Evolutionary conservation across 2,888 invertebrate genomes (phyloP), one percentile per base, ranked within the genome.

Genomic region (Gerosis bhagava): DNA sequence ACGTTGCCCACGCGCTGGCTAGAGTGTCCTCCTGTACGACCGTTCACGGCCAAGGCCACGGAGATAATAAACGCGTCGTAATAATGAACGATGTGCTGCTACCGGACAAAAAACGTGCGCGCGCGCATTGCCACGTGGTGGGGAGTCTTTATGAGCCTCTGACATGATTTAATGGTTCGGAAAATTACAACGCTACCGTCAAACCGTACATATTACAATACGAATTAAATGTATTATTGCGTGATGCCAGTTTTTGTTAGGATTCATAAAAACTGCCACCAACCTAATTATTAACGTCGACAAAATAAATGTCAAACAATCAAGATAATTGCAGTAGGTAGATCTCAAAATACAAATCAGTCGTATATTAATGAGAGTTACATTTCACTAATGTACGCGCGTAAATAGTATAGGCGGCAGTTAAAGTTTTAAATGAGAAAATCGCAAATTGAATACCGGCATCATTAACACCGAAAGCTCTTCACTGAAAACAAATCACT

Each of bases 21-120:
- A n/a, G n/a, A 61, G 64, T 71, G 74, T 76, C 77, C 73, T 70
- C 67, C 64, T 62, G 69, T 69, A 62, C 80, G 83, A 74, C 75
- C 83, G 84, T 83, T 86, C 88, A 87, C 82, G 83, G 87, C 78
- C 87, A 88, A 88, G 87, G 87, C 78, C 87, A 79, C 72, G 67
- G 63, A 72, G 72, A 82, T 78, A 83, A 84, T 84, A 62, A 82
- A 80, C 74, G 74, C 64, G 77, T 76, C 37, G 44, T 28, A 73
- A 80, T 83, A 81, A 83, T 72, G 75, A 75, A 78, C 75, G 78
- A 79, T 71, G 77, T 80, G 81, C 78, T 73, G n/a, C n/a, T n/a
- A 65, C 72, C 67, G 70, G 66, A 69, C 70, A 61, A 65, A 75
- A 49, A 51, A 50, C 47, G 40, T 44, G 62, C 50, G 51, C 50